Evolutionary conservation across 2,797 vertebrate genomes (phyloP).

Genomic region (Ceyx erithaca): DNA sequence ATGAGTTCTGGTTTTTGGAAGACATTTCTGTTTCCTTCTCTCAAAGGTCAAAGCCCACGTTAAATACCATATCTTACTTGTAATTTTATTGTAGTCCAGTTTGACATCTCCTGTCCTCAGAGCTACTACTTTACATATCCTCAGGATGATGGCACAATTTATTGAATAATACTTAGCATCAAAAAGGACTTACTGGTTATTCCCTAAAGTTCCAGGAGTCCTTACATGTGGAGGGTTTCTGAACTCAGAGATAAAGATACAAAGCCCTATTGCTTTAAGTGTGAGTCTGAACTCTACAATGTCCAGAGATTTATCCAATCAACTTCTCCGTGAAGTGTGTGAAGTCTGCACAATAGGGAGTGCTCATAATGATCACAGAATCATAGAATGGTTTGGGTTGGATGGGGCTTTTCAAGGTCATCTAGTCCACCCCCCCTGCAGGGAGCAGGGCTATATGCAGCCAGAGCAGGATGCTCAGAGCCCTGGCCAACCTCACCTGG

Average conservation of each 20-base stretch:
- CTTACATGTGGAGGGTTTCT: rapidly evolving
- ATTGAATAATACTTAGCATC: not conserved
- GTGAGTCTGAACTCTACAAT: not conserved
- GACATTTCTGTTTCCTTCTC: not conserved
- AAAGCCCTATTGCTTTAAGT: not conserved
- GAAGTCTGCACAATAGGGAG: not conserved
- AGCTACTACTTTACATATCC: not conserved
- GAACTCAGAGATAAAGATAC: not conserved
- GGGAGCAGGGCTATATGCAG: not conserved
- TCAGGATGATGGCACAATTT: not conserved
- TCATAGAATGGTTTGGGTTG: not conserved
- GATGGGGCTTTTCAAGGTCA: not conserved
- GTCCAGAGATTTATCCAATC: not conserved
- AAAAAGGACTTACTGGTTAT: not conserved
- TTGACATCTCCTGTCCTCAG: not conserved
- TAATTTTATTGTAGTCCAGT: not conserved
- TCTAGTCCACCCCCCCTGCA: not conserved
- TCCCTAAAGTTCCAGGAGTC: conserved; percentile 3
- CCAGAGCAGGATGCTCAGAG: not conserved
- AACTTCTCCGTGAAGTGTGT: rapidly evolving
- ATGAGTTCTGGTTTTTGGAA: not conserved
- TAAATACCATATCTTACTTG: not conserved
- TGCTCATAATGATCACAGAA: not conserved
- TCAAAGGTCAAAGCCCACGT: not conserved
- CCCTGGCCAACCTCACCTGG: not conserved